Evolutionary conservation across 2,113 vertebrate species (phyloP).

Genomic region (Gopherus flavomarginatus): DNA sequence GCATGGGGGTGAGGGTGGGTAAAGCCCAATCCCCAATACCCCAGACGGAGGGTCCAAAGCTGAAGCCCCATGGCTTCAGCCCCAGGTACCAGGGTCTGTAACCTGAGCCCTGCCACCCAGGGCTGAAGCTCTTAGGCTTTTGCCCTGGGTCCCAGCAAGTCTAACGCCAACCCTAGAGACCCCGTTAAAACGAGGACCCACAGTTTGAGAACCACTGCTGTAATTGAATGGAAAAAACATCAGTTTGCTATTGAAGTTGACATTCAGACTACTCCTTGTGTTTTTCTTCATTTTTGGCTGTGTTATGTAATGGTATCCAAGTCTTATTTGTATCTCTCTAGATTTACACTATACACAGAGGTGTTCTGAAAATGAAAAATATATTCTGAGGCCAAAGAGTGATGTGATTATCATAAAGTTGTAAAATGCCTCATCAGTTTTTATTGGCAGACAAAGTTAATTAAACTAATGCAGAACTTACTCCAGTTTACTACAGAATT

Average conservation of each 20-base stretch:
- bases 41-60: too few species aligned
- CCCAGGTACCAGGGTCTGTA: too few species aligned
- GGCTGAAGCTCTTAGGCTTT: too few species aligned
- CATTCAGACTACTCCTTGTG: not conserved
- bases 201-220: too few species aligned
- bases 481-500: not conserved
- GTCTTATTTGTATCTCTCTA: not conserved
- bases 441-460: not conserved
- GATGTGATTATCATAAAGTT: not conserved
- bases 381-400: accelerated
- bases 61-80: too few species aligned
- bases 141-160: too few species aligned
- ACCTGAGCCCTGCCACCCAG: too few species aligned
- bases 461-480: not conserved
- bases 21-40: too few species aligned
- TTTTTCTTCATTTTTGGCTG: not conserved
- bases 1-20: too few species aligned
- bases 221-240: not conserved
- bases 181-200: too few species aligned
- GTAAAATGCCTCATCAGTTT: not conserved
- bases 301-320: not conserved
- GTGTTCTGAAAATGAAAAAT: not conserved
- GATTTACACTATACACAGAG: accelerated
- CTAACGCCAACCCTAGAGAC: too few species aligned
- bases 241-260: not conserved